Evolutionary conservation across 2,113 vertebrate species (phyloP).

Genomic region (Cyprinodon variegatus): DNA sequence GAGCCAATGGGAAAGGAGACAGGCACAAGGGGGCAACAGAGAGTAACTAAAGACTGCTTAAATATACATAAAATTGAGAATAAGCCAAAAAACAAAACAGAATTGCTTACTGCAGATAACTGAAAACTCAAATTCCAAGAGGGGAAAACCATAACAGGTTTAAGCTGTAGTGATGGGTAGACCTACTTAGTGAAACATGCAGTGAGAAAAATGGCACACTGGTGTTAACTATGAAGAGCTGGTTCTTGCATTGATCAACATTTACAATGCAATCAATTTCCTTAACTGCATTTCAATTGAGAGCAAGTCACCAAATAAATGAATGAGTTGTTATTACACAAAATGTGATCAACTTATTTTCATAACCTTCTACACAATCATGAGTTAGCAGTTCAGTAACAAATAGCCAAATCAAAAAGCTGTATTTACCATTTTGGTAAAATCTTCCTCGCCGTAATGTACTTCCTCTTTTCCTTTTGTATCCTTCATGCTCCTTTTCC

Average conservation of each 20-base stretch:
- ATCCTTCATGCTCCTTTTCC: conserved; percentile 9
- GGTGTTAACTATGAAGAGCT: conserved; percentile 28
- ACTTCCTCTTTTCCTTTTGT: not conserved
- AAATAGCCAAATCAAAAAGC: not conserved
- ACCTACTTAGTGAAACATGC: conserved; percentile 4
- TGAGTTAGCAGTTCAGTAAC: not conserved
- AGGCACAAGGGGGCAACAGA: no score
- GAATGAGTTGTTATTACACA: conserved; percentile 10
- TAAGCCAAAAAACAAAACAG: no score
- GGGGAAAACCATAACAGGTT: not conserved
- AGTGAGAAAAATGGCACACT: conserved; percentile 17
- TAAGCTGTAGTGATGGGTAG: conserved; percentile 10
- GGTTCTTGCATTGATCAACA: conserved; percentile 51
- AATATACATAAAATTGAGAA: no score
- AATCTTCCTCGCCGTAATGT: not conserved
- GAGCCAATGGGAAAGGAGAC: no score
- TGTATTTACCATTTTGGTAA: not conserved
- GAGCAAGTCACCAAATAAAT: conserved; percentile 27
- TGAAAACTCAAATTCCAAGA: no score
- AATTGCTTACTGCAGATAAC: no score
- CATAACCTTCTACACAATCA: not conserved
- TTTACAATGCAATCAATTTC: conserved; percentile 56
- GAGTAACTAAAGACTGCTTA: no score
- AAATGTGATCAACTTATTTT: not conserved
- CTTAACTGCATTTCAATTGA: conserved; percentile 35